A percentile compares a stretch with the other conserved stretches of the same genome.
phyloP scores from a whole-genome alignment of 1,140 invertebrate genomes.

The Pogonognathellus flavescens region DNA sequence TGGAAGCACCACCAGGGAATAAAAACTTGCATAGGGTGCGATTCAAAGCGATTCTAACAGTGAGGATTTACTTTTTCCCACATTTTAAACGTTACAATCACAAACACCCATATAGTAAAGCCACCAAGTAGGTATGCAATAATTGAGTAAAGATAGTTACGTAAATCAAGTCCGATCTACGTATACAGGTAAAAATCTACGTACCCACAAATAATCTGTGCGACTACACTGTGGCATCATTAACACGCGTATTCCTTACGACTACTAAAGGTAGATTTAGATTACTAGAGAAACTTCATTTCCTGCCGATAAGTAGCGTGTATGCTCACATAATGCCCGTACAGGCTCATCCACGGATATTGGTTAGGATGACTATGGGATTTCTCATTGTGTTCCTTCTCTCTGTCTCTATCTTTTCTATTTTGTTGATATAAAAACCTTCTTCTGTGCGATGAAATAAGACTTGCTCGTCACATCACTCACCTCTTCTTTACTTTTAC shows the following conservation, averaged over 20 bases:
- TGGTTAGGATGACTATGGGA: slow-evolving; percentile 60
- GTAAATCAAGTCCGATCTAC: slow-evolving; percentile 7
- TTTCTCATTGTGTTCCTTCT: slow-evolving; percentile 51
- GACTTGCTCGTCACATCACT: too few relatives aligned
- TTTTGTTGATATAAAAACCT: too few relatives aligned
- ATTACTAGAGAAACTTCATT: slow-evolving; percentile 59
- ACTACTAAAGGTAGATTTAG: slow-evolving; percentile 21
- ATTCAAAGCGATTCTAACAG: neutral
- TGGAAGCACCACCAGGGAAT: neutral
- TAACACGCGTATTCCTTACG: slow-evolving; percentile 1
- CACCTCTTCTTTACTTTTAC: too few relatives aligned
- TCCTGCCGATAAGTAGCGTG: slow-evolving; percentile 59
- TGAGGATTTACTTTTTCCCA: neutral
- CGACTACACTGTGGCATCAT: neutral
- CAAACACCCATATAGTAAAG: too few relatives aligned
- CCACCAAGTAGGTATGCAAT: neutral
- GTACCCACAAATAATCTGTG: neutral
- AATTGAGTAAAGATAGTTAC: slow-evolving; percentile 6
- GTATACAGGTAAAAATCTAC: neutral
- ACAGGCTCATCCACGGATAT: slow-evolving; percentile 57
- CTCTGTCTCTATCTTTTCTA: neutral
- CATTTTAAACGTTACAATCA: neutral
- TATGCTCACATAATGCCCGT: slow-evolving; percentile 62
- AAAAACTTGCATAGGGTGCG: slow-evolving; percentile 1
- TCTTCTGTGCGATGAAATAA: too few relatives aligned